Percentiles rank a stretch among this genome's conserved stretches.
Conservation (phyloP, 1,140 invertebrate genomes). For the Drosophila ercepeae region DNA sequence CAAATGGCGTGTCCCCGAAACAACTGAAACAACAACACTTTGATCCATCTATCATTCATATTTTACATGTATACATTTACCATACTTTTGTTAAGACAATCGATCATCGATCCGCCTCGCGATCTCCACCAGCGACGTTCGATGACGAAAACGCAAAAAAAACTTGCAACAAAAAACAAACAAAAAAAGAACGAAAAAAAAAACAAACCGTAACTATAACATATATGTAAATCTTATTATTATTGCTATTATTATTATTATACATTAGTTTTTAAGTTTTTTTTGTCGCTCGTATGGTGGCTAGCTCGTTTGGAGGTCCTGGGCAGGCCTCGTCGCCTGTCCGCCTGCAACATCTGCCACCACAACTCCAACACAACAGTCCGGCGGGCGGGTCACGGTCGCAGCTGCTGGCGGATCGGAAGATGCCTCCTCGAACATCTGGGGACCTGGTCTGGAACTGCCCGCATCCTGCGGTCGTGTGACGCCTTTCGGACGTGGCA, state of each 20-base stretch:
- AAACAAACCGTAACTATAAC: conserved; percentile 50
- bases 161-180: background rate
- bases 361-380: conserved; percentile 37
- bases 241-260: conserved; percentile 56
- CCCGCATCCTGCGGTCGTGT: background rate
- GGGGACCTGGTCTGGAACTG: too few species aligned
- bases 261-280: conserved; percentile 66
- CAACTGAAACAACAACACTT: background rate
- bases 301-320: background rate
- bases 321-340: conserved; percentile 20
- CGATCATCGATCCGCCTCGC: background rate
- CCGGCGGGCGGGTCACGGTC: background rate
- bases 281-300: conserved; percentile 11
- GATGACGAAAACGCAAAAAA: background rate
- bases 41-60: conserved; percentile 30
- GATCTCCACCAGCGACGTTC: background rate
- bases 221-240: conserved; percentile 62
- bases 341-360: conserved; percentile 30
- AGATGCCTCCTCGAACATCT: conserved; percentile 21
- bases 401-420: conserved; percentile 1
- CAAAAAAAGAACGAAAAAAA: too few species aligned
- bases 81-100: conserved; percentile 18
- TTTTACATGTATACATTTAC: conserved; percentile 22
- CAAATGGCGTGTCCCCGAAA: background rate
- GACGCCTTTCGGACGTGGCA: conserved; percentile 21